Conservation (phyloP, 2,113 vertebrate species). For the Procavia capensis region DNA sequence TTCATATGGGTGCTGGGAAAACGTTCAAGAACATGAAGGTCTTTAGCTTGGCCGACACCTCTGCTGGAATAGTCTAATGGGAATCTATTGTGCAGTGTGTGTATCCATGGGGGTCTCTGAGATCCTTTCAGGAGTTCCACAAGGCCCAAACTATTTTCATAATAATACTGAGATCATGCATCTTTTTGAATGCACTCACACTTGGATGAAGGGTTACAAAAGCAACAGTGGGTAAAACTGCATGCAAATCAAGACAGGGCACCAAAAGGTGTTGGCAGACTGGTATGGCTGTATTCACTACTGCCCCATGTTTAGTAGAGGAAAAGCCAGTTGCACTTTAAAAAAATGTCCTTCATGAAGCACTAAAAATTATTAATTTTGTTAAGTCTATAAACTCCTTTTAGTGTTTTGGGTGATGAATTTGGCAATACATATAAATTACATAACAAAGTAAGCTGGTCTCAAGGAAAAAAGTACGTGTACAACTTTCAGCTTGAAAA, state of each 20-base stretch:
- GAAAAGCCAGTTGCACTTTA: neutral
- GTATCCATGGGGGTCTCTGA: neutral
- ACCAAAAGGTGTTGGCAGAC: neutral
- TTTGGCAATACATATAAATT: neutral
- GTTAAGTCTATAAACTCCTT: neutral
- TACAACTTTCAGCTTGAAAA: conserved; percentile 19
- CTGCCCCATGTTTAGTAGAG: neutral
- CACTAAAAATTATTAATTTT: neutral
- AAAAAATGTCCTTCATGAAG: neutral
- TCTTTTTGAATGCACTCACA: neutral
- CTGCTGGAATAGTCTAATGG: neutral
- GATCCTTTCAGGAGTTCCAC: neutral
- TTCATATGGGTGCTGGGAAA: neutral
- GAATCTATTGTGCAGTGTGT: neutral
- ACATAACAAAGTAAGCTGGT: neutral
- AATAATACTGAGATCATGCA: neutral
- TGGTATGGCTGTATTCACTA: neutral
- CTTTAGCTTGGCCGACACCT: neutral
- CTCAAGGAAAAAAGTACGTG: neutral
- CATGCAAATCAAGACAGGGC: neutral
- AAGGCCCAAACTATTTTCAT: neutral
- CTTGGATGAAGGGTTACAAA: neutral
- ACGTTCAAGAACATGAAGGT: neutral
- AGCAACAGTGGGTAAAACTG: neutral
- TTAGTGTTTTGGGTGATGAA: neutral